Percentiles rank a stretch among this genome's conserved stretches.
Evolutionary conservation across 2,888 invertebrate species (phyloP).

Genomic region (Drosophila vallismaia): DNA sequence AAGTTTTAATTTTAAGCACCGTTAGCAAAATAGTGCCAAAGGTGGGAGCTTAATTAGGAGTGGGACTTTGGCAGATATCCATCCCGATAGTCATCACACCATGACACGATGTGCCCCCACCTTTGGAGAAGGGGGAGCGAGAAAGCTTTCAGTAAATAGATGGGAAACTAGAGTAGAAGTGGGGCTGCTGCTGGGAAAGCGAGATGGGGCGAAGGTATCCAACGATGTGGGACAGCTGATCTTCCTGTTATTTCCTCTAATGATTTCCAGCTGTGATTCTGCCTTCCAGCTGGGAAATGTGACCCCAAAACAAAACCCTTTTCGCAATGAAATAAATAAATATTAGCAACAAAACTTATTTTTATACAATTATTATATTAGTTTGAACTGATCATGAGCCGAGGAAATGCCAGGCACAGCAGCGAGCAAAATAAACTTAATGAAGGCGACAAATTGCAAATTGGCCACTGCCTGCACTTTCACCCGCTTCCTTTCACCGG

Average conservation of each 20-base stretch:
- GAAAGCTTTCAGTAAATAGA: background rate
- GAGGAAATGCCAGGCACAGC: slow-evolving; percentile 6
- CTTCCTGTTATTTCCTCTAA: background rate
- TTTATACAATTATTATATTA: background rate
- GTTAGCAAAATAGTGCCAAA: no score
- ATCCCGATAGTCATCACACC: background rate
- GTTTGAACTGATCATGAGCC: slow-evolving; percentile 5
- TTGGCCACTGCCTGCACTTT: slow-evolving; percentile 41
- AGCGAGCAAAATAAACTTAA: slow-evolving; percentile 24
- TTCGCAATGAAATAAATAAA: background rate
- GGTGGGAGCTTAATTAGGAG: background rate
- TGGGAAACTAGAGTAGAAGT: no score
- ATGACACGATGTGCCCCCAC: background rate
- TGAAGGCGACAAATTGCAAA: slow-evolving; percentile 45
- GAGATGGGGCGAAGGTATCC: background rate
- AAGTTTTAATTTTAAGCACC: background rate
- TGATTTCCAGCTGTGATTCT: no score
- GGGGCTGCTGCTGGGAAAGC: background rate
- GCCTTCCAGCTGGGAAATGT: background rate
- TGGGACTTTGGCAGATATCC: background rate
- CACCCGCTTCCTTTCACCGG: background rate
- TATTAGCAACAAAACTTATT: background rate
- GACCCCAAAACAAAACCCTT: slow-evolving; percentile 1
- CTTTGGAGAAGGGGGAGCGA: background rate
- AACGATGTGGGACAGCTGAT: background rate